Evolutionary conservation across 2,888 invertebrate genomes (phyloP), one percentile per base, ranked within the genome.

Genomic region (Leuctra nigra): DNA sequence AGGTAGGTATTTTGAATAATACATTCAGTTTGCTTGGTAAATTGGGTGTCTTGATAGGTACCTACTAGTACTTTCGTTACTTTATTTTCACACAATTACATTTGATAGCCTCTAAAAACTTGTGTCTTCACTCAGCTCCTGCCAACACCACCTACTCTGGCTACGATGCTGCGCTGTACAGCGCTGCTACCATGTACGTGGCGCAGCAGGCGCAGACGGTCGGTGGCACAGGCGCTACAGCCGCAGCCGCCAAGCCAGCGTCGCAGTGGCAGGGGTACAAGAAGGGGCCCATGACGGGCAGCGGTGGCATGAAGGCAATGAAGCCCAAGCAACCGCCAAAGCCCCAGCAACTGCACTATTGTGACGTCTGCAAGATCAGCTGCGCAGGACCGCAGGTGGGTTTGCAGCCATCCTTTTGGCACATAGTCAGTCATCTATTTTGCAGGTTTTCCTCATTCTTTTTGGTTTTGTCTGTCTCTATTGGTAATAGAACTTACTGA

Each of bases 361-460:
- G 98, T 72, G 97, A 99, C 73, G 94, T 97, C 13, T 99, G 99
- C 75, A 97, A 98, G 75, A 97, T 98, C 68, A 96, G 95, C 68
- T 97, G 94, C 73, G 94, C 93, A 62, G 94, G 94, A 0, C 92
- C 92, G 2, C 91, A 91, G 80, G 84, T 84, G 61, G 61, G n/a
- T n/a, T n/a, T n/a, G n/a, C n/a, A n/a, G n/a, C n/a, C n/a, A n/a
- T n/a, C n/a, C n/a, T n/a, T n/a, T n/a, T n/a, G n/a, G n/a, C n/a
- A n/a, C n/a, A n/a, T n/a, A n/a, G n/a, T n/a, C n/a, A n/a, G n/a
- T n/a, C n/a, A n/a, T n/a, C n/a, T n/a, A n/a, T n/a, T n/a, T n/a
- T n/a, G n/a, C n/a, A n/a, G n/a, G n/a, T n/a, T n/a, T n/a, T n/a
- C n/a, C n/a, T n/a, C n/a, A n/a, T n/a, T n/a, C n/a, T n/a, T n/a